These are phyloP conservation scores for Oceanites oceanicus DNA, from an alignment of 2,113 vertebrate species.

Conservation along the genomic window DNA sequence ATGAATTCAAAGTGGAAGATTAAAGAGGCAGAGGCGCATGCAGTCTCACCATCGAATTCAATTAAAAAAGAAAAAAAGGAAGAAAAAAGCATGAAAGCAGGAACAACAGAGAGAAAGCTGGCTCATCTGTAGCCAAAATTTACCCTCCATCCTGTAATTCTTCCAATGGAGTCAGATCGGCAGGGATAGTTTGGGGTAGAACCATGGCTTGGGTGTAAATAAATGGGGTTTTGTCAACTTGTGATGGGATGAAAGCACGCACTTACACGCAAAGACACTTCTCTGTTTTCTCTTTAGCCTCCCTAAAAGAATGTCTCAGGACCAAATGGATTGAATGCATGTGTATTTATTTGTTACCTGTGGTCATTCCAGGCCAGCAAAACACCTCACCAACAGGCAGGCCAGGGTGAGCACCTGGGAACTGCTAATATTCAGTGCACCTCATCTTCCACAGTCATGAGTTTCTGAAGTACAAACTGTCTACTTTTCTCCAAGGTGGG, in stretches of 20 bases:
- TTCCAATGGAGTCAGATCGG: background rate
- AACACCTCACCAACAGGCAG: background rate
- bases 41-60: background rate
- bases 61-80: background rate
- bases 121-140: background rate
- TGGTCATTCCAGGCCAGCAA: background rate
- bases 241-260: background rate
- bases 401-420: background rate
- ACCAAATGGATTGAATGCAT: background rate
- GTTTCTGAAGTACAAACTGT: background rate
- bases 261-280: background rate
- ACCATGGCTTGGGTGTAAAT: background rate
- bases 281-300: background rate
- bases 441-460: fast-evolving
- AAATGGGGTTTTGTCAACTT: background rate
- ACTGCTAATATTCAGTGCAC: background rate
- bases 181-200: background rate
- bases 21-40: constrained; percentile 5
- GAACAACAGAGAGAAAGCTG: background rate
- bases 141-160: background rate
- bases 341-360: background rate
- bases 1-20: constrained; percentile 59
- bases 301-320: background rate
- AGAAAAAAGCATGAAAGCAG: background rate
- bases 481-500: background rate